Base-by-base conservation (phyloP, 92 coral and sea anemone genomes). In the Paragorgia papillata region DNA sequence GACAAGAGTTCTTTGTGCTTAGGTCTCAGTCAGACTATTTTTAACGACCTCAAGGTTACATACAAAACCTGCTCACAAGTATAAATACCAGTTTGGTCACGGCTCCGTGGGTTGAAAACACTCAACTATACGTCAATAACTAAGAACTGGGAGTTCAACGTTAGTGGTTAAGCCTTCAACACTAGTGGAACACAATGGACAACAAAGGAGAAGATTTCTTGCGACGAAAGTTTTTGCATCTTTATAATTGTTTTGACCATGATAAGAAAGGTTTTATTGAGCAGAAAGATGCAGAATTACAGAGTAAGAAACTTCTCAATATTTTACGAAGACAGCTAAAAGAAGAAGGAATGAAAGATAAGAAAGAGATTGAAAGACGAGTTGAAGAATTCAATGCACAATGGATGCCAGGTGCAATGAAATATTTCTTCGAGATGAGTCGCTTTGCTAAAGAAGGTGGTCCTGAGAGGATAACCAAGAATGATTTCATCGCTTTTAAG, bases 371-470 rank as follows among this genome's bases (percentile, higher is more conserved):
- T 39, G 78, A 71, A 34, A 30, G n/a, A 51, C 63, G 65, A 30
- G 35, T 55, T 20, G 49, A 57, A 32, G 78, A 51, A 25, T 71
- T 71, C 65, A 41, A 30, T 28, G 35, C 64, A 43, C 39, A 71
- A 7, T 71, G 78, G 78, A n/a, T 71, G 30, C 64, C 78, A 14
- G 57, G 62, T 10, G 78, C 78, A 18, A 71, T 71, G 78, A 21
- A 33, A 20, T 71, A 71, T n/a, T 71, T 71, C n/a, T 7, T 0
- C 14, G 63, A 71, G 43, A 71, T 71, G 78, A 43, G 62, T 0
- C 21, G 35, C 7, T 71, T 71, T 20, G 63, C 78, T 15, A 55
- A 31, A 34, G 54, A 68, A 46, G 62, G 62, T 14, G 62, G 33
- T 32, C 78, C 39, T 7, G 51, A 53, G 27, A 41, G 54, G 24